Evolutionary conservation across 2,113 vertebrate genomes (phyloP), one percentile per base, ranked within the genome.

Genomic region (Percopsis transmontana): DNA sequence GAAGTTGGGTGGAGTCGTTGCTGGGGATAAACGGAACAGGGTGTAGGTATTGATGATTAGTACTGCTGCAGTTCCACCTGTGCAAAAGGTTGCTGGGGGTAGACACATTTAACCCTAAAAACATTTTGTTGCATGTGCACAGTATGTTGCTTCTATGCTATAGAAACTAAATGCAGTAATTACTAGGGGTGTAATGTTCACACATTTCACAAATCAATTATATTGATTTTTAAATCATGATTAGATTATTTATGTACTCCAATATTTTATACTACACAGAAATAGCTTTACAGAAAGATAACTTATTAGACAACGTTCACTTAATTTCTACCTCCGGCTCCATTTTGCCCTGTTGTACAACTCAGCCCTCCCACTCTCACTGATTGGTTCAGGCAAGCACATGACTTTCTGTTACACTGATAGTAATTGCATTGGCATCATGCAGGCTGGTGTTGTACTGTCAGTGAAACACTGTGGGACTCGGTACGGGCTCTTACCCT

Each of bases 1-100:
- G 78, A 77, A 84, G 73, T 93, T 97, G 0, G 94, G 95, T 51
- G 95, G 95, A 60, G 95, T 92, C 2, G 93, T 87, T 92, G 86
- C 41, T 79, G 52, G 70, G 12, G 40, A 47, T 58, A 21, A 65
- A 59, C 9, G 58, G 11, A 18, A 50, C 18, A 57, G 50, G 27
- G 15, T 38, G 6, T 2, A 47, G 20, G n/a, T n/a, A 21, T 24
- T 2, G 13, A 5, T 11, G 3, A 21, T 50, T 50, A 18, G 20
- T 51, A n/a, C 47, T 16, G 50, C 8, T 52, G 11, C 23, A 14
- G 23, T 2, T 14, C 10, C 19, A 53, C 2, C 19, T 53, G 51
- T 21, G 42, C 42, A 41, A 7, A 41, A 7, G 40, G 8, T 45
- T 45, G 42, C 6, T 16, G 3, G 12, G 42, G 42, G 11, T 12